phyloP scores from a whole-genome alignment of 2,113 vertebrate species.

The Phylloscopus trochilus region DNA sequence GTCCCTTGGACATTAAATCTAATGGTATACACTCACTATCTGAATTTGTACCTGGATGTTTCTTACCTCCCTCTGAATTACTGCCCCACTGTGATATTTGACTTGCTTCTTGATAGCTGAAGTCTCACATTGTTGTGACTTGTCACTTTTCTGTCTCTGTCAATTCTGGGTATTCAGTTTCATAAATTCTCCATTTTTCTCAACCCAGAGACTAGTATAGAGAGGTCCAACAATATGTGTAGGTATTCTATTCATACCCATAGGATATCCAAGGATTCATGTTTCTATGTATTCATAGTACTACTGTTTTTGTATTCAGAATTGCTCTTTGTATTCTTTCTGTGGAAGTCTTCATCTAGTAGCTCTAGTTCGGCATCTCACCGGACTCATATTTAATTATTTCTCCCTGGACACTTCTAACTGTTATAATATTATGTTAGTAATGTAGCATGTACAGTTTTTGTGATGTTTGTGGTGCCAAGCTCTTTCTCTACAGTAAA shows the following conservation, averaged over 20 bases:
- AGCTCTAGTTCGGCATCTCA: background rate
- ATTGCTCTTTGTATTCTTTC: background rate
- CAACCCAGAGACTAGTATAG: background rate
- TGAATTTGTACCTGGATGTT: background rate
- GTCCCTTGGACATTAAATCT: background rate
- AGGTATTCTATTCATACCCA: background rate
- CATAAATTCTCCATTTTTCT: background rate
- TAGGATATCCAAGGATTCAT: background rate
- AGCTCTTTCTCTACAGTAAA: background rate
- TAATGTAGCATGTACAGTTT: background rate
- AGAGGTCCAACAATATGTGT: background rate
- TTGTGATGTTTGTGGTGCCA: background rate
- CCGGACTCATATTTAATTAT: background rate
- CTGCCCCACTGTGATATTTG: background rate
- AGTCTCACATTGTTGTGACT: background rate
- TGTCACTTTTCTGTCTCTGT: background rate
- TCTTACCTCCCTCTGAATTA: background rate
- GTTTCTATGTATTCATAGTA: background rate
- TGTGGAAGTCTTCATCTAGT: background rate
- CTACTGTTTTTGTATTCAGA: background rate
- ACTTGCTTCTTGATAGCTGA: background rate
- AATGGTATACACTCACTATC: background rate
- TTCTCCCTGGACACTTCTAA: background rate
- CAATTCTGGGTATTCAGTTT: background rate
- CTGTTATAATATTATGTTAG: background rate